Evolutionary conservation across 2,797 vertebrate genomes (phyloP), one percentile per base, ranked within the genome.

Genomic region (Kryptolebias ocellatus): DNA sequence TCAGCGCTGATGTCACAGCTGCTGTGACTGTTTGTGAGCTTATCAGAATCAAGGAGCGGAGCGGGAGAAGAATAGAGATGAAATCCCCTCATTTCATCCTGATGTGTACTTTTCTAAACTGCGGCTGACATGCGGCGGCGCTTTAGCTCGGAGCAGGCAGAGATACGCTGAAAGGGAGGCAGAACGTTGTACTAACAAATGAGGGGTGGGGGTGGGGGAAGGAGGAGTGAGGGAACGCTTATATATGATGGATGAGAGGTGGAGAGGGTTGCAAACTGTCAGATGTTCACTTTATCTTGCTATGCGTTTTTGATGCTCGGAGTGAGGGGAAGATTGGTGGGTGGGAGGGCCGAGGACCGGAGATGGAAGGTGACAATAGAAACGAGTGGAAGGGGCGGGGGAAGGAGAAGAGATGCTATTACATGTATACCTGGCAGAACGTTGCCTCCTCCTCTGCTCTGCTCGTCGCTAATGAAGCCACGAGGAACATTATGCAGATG

Each of bases 401-500:
- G 49, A 62, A 47, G 27, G 34, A 55, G 59, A 60, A 71, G 62
- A 63, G 68, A 79, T 65, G 61, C 70, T 60, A 72, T 83, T 60
- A 60, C 58, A 60, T 65, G 59, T 67, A 71, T 65, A 78, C 76
- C 83, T 87, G 78, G 60, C 61, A 78, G 70, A 73, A 72, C 83
- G 74, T 81, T 71, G 63, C 77, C 50, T 53, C 74, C 70, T 78
- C 62, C 80, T 83, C 70, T 64, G 75, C 75, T 80, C 72, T 65
- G 75, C 75, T 80, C 72, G 61, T 83, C 79, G 66, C 76, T 87
- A 89, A 92, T 88, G 85, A 90, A 82, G 79, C 88, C 80, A 80
- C 53, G 57, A 84, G 73, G 79, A 86, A 75, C 84, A 90, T 93
- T 93, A 92, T 93, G 91, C 85, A 90, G 87, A 93, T 92, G 72